phyloP scores from a whole-genome alignment of 2,888 invertebrate genomes.

The Drosophila affinis region DNA sequence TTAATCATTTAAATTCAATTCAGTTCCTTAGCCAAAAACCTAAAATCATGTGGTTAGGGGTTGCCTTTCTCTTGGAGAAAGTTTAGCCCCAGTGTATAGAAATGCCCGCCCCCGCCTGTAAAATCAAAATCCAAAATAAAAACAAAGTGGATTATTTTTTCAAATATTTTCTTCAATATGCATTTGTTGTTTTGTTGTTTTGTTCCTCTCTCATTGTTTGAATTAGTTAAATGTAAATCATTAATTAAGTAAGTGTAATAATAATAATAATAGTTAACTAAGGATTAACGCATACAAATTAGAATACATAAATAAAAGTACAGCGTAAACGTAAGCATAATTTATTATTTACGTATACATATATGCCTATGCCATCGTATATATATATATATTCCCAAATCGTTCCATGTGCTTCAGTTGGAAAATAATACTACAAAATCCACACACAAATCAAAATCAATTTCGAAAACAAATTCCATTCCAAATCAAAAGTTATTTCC shows the following conservation, averaged over 20 bases:
- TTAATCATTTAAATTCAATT: conserved; percentile 80
- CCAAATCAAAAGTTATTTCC: conserved; percentile 32
- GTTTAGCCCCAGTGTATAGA: conserved; percentile 7
- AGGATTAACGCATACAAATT: conserved; percentile 75
- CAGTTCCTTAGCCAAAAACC: conserved; percentile 65
- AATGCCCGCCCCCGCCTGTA: conserved; percentile 29
- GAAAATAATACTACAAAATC: conserved; percentile 79
- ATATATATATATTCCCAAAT: conserved; percentile 58
- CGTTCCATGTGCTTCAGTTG: conserved; percentile 57
- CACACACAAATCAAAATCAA: conserved; percentile 65
- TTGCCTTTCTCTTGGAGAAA: conserved; percentile 35
- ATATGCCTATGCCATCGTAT: conserved; percentile 53
- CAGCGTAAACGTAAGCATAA: conserved; percentile 68
- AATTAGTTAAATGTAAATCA: conserved; percentile 73
- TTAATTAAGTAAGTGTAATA: conserved; percentile 80
- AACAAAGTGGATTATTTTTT: conserved; percentile 66
- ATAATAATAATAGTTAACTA: conserved; percentile 76
- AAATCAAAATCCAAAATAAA: conserved; percentile 53
- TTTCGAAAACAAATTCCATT: conserved; percentile 54
- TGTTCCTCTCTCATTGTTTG: conserved; percentile 52
- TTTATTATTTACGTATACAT: conserved; percentile 56
- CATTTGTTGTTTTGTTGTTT: conserved; percentile 66
- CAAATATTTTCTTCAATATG: conserved; percentile 68
- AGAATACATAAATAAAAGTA: conserved; percentile 74
- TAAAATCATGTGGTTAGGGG: not conserved